A percentile compares a stretch with the other conserved stretches of the same genome.
Conservation (phyloP, 2,797 vertebrate species). For the Megaceryle alcyon region DNA sequence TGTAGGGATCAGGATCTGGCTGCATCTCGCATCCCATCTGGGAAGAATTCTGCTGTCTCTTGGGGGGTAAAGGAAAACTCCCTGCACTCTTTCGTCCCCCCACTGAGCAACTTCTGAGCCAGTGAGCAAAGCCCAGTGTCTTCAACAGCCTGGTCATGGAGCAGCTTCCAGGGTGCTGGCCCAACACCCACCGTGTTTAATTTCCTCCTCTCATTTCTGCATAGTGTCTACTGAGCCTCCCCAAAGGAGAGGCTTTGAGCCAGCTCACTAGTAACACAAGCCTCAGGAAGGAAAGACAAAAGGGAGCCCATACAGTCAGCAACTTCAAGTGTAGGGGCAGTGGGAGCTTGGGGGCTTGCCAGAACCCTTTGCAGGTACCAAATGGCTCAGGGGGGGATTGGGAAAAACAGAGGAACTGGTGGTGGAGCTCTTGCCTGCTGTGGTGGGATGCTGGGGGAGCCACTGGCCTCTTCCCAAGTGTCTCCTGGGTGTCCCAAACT, state of each 20-base stretch:
- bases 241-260: conserved; percentile 20
- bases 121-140: not conserved
- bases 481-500: not conserved
- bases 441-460: not conserved
- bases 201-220: conserved; percentile 52
- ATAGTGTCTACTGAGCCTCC: not conserved
- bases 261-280: not conserved
- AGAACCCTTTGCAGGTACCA: not conserved
- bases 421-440: not conserved
- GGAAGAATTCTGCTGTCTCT: not conserved
- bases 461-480: not conserved
- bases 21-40: not conserved
- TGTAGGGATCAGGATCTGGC: not conserved
- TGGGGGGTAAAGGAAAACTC: not conserved
- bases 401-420: not conserved
- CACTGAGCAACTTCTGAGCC: not conserved
- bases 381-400: not conserved
- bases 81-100: not conserved
- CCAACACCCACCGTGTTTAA: not conserved
- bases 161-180: conserved; percentile 19
- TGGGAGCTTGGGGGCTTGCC: not conserved
- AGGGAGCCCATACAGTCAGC: not conserved
- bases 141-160: not conserved
- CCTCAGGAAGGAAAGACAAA: conserved; percentile 16
- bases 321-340: not conserved